phyloP scores from a whole-genome alignment of 92 coral and sea anemone genomes.

The Pocillopora meandrina region DNA sequence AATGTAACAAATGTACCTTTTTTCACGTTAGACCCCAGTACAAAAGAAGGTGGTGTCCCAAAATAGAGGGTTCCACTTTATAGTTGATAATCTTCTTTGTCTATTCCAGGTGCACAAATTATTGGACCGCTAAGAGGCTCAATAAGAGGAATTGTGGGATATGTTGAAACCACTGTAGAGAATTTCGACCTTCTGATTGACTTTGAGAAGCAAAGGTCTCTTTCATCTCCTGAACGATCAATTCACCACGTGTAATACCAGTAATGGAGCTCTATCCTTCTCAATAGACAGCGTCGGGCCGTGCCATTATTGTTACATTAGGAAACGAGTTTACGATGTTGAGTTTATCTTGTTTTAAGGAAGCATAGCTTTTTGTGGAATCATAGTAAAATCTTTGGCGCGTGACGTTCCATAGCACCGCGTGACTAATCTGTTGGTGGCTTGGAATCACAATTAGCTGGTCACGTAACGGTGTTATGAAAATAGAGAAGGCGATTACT shows the following conservation, averaged over 20 bases:
- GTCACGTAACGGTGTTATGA: too few relatives aligned
- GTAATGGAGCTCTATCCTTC: neutral
- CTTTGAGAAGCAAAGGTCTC: slow-evolving; percentile 37
- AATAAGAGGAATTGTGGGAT: slow-evolving; percentile 93
- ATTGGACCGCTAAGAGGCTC: slow-evolving; percentile 91
- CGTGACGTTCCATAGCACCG: too few relatives aligned
- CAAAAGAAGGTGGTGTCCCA: too few relatives aligned
- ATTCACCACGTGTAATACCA: neutral
- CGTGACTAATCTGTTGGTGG: too few relatives aligned
- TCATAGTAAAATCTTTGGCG: too few relatives aligned
- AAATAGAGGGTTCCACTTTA: neutral
- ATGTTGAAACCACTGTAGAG: slow-evolving; percentile 90
- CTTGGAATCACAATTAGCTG: too few relatives aligned
- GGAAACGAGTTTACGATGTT: neutral
- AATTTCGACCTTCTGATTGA: slow-evolving; percentile 78
- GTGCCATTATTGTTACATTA: neutral
- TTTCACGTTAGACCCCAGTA: too few relatives aligned
- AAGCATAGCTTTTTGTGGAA: neutral
- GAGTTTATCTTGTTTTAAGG: slow-evolving; percentile 18
- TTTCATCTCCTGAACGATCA: slow-evolving; percentile 1
- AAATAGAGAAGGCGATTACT: too few relatives aligned
- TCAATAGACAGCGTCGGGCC: neutral
- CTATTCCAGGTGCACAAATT: slow-evolving; percentile 77
- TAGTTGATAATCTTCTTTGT: neutral
- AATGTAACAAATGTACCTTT: too few relatives aligned